A percentile compares a stretch with the other conserved stretches of the same genome.
phyloP scores from a whole-genome alignment of 2,888 invertebrate genomes.

The Dasysyrphus tricinctus region DNA sequence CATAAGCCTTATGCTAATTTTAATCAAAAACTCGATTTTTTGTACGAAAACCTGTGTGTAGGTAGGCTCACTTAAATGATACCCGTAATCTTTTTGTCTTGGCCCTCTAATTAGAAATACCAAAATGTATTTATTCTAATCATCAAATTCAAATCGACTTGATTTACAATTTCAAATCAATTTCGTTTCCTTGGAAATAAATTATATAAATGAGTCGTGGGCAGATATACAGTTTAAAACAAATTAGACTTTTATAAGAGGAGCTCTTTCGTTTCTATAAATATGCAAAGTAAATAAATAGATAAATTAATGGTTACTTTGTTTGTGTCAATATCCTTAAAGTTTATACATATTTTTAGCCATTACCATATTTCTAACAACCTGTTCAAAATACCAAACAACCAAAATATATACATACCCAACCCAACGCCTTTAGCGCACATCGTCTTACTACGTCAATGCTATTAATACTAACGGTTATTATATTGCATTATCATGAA shows the following conservation, averaged over 20 bases:
- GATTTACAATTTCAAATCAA: conserved; percentile 1
- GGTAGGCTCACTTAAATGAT: background rate
- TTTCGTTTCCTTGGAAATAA: background rate
- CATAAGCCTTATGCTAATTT: no score
- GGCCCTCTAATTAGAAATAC: background rate
- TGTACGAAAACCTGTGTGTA: background rate
- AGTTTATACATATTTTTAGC: background rate
- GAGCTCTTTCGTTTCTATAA: background rate
- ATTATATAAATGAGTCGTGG: background rate
- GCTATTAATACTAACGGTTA: conserved; percentile 66
- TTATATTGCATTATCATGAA: conserved; percentile 58
- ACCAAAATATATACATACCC: background rate
- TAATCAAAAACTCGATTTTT: background rate
- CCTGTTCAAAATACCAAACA: conserved; percentile 2
- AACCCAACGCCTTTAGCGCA: background rate
- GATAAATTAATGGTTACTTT: background rate
- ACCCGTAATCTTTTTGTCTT: background rate
- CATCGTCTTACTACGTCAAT: conserved; percentile 34
- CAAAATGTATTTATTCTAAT: background rate
- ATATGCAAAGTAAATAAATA: background rate
- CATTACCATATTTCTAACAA: background rate
- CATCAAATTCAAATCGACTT: background rate
- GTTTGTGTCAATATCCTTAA: background rate
- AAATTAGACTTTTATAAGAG: no score
- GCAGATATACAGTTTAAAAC: background rate